Evolutionary conservation across 1,140 invertebrate species (phyloP), one percentile per base, ranked within the genome.

Genomic region (Microplitis mediator): DNA sequence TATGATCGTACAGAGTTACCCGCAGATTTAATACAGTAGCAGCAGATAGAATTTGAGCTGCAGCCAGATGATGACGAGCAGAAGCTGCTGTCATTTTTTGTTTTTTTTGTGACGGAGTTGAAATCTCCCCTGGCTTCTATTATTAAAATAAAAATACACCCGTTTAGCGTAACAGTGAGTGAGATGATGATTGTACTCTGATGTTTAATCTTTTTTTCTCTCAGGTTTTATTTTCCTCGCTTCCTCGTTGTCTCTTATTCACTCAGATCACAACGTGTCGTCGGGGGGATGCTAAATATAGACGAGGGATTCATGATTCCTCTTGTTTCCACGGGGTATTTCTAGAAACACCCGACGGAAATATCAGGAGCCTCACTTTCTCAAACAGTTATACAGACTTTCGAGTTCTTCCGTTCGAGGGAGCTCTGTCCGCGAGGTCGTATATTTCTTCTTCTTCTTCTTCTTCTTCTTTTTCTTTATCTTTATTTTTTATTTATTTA

Each of bases 301-400:
- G 71, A 35, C 58, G 39, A 13, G 58, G 67, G 50, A 71, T 73
- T 50, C 68, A 72, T 70, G 68, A 65, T 73, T 73, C 72, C 72
- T 73, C 71, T 54, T 62, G 74, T 62, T 64, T 34, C 62, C 36
- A 70, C 66, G 68, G 60, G 71, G 63, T 75, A 75, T 75, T 75
- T 75, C 66, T 69, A 67, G 71, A 65, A 71, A 70, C 67, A 58
- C 64, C 56, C 51, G 69, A 75, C 70, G 60, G 70, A 75, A 72
- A 75, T 75, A 75, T 69, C 67, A 35, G 69, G 61, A 51, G 63
- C 31, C 36, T 23, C 34, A 60, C 34, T 60, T n/a, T 50, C 36
- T 50, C 62, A 16, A 11, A 11, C 39, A 45, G 39, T 45, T 45
- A 45, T 45, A 32, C 34, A 62, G 3, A 62, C 35, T 62, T 62